Conservation (phyloP, 2,888 invertebrate species). For the Tachina fera region DNA sequence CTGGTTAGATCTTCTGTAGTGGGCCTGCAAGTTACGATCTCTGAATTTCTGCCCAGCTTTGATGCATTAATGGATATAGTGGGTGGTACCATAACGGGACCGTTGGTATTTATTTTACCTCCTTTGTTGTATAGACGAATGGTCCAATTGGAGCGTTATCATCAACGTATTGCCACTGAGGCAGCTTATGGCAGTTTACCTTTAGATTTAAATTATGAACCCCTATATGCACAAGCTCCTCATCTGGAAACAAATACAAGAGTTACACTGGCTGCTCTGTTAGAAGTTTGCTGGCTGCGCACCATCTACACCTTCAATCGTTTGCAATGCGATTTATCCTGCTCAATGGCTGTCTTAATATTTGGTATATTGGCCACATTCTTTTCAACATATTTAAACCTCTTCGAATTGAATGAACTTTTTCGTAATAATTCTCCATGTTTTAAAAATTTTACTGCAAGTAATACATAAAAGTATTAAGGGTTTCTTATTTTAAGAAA, state of each 20-base stretch:
- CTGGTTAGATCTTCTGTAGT: slow-evolving; percentile 88
- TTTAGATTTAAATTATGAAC: slow-evolving; percentile 79
- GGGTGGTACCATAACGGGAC: slow-evolving; percentile 92
- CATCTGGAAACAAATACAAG: slow-evolving; percentile 58
- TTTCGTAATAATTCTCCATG: slow-evolving; percentile 89
- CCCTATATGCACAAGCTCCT: slow-evolving; percentile 76
- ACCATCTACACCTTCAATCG: slow-evolving; percentile 75
- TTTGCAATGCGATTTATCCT: slow-evolving; percentile 83
- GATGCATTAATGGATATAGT: slow-evolving; percentile 93
- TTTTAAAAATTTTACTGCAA: slow-evolving; percentile 84
- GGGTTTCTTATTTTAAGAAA: neutral
- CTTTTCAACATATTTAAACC: slow-evolving; percentile 88
- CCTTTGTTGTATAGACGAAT: slow-evolving; percentile 91
- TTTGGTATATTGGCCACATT: slow-evolving; percentile 87
- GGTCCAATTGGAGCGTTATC: slow-evolving; percentile 83
- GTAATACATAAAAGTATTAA: slow-evolving; percentile 43
- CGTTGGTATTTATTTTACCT: slow-evolving; percentile 92
- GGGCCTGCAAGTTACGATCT: slow-evolving; percentile 88
- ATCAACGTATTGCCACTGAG: slow-evolving; percentile 79
- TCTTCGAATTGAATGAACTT: slow-evolving; percentile 86
- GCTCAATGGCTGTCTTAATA: slow-evolving; percentile 85
- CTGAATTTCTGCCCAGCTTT: slow-evolving; percentile 92
- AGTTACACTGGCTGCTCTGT: slow-evolving; percentile 31
- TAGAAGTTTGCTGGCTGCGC: slow-evolving; percentile 74
- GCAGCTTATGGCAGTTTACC: slow-evolving; percentile 81